Conservation (phyloP, 2,888 invertebrate species). For the Drosophila neonasuta region DNA sequence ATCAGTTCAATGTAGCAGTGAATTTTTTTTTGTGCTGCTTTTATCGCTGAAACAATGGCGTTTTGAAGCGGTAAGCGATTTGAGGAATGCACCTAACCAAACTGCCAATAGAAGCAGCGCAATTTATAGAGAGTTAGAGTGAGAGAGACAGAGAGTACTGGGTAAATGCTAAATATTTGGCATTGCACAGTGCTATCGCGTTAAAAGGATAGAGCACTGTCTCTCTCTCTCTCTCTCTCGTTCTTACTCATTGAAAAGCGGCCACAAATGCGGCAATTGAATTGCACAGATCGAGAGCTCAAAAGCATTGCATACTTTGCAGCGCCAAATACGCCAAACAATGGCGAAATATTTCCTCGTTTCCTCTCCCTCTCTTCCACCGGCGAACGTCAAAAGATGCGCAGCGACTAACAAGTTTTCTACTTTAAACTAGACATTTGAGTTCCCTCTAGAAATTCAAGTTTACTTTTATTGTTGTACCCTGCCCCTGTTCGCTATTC, state of each 20-base stretch:
- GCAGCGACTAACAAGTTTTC: constrained; percentile 47
- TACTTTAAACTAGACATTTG: constrained; percentile 57
- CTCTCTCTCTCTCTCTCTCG: background rate
- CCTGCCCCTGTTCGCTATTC: background rate
- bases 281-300: constrained; percentile 62
- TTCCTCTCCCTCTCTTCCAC: constrained; percentile 18
- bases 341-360: constrained; percentile 47
- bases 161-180: constrained; percentile 40
- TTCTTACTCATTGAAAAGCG: constrained; percentile 12
- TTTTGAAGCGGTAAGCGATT: constrained; percentile 19
- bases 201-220: background rate
- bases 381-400: constrained; percentile 45
- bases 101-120: constrained; percentile 5
- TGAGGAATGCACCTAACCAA: constrained; percentile 34
- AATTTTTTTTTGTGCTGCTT: background rate
- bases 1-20: background rate
- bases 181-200: constrained; percentile 24
- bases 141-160: background rate
- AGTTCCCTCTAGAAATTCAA: constrained; percentile 56
- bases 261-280: constrained; percentile 68
- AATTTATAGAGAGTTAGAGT: no score
- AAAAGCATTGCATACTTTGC: constrained; percentile 68
- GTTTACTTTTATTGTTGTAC: constrained; percentile 49
- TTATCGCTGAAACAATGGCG: constrained; percentile 2
- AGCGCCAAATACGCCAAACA: constrained; percentile 55